Base-by-base conservation (phyloP, 2,113 vertebrate species). In the Siniperca knerii region DNA sequence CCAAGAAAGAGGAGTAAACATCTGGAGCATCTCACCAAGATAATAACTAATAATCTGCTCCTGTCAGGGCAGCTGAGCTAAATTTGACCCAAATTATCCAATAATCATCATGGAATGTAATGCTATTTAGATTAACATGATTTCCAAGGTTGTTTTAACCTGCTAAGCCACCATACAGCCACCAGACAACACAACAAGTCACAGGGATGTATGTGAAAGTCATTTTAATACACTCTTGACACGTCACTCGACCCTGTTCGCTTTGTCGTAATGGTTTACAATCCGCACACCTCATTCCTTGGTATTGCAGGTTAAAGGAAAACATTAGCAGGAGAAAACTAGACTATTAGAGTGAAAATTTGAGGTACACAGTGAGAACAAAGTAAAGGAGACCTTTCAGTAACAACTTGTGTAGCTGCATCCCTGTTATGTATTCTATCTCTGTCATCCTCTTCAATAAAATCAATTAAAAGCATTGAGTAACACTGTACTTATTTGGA, bases 1-100 rank as follows among this genome's bases (percentile, higher is more conserved):
- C 62, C 57, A 58, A 84, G 55, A 35, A 8, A 55, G 20, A 46
- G 50, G 25, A 83, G 46, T 77, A 58, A 62, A 46, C 29, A 29
- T 40, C 33, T 50, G 52, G 10, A 78, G 65, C 21, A 10, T 62
- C 11, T 60, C 65, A 18, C 29, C 15, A 25, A 40, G 15, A 55
- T 29, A 55, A 37, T 64, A 12, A 52, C 4, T 48, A 4, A 68
- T 29, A 62, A 1, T 50, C 4, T 50, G 57, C 20, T 71, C 11
- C 6, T 3, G 4, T 33, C 8, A 33, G 4, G 4, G 37, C 9
- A 29, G 25, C 42, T 13, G n/a, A 75, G 11, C 58, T 62, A 52
- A 16, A 25, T 25, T 25, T 25, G 25, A 25, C 25, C 25, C 25
- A 25, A 25, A 25, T 25, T 25, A 25, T 25, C 25, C 25, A 25